phyloP scores from a whole-genome alignment of 2,113 vertebrate genomes.

The Oncorhynchus kisutch region DNA sequence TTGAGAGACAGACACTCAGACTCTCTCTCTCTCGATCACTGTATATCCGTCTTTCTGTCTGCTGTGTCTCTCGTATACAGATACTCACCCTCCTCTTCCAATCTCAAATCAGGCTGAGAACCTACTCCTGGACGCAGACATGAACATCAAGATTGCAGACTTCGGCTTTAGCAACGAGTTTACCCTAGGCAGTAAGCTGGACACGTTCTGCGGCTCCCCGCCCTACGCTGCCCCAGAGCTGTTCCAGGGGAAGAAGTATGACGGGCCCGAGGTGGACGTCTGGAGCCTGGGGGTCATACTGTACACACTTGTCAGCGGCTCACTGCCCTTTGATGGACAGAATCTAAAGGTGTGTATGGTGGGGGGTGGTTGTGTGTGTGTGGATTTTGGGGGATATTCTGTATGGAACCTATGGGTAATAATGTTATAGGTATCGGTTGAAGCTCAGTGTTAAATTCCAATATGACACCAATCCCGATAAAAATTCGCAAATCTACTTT shows the following conservation, averaged over 20 bases:
- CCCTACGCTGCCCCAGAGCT: constrained; percentile 90
- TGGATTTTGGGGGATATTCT: no score
- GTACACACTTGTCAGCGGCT: constrained; percentile 89
- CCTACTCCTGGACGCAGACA: constrained; percentile 88
- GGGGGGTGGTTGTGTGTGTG: constrained; percentile 58
- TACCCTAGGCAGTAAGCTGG: constrained; percentile 88
- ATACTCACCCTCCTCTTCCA: not conserved
- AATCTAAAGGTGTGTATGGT: constrained; percentile 90
- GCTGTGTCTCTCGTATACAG: not conserved
- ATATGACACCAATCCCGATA: no score
- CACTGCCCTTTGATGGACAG: constrained; percentile 87
- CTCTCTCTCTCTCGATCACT: not conserved
- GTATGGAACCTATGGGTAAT: no score
- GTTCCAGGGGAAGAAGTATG: constrained; percentile 90
- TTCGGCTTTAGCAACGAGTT: constrained; percentile 93
- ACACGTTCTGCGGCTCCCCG: constrained; percentile 89
- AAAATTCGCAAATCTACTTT: no score
- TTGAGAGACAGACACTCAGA: no score
- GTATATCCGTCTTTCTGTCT: not conserved
- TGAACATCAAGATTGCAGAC: constrained; percentile 94
- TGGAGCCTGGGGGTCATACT: constrained; percentile 91
- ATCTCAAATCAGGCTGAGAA: constrained; percentile 81
- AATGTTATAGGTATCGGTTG: no score
- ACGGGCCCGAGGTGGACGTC: constrained; percentile 88
- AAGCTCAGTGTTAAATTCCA: no score